These are phyloP conservation scores for Drosophila sordidula DNA, from an alignment of 2,888 invertebrate species.

Conservation along the genomic window DNA sequence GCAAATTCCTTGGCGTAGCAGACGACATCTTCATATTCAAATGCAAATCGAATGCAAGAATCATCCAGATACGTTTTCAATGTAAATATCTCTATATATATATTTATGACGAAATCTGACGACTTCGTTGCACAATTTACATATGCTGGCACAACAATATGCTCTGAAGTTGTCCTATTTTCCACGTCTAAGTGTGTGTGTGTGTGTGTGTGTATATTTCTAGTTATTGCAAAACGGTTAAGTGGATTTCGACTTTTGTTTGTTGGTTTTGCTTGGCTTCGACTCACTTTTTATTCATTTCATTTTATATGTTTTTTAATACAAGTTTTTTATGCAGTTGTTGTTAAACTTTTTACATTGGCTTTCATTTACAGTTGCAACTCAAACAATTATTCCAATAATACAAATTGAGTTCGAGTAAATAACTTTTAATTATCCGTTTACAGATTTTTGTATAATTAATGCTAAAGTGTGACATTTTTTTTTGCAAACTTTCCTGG, in stretches of 20 bases:
- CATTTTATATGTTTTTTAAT: conserved; percentile 11
- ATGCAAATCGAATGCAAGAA: conserved; percentile 37
- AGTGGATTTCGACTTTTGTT: conserved; percentile 25
- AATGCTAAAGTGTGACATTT: conserved; percentile 34
- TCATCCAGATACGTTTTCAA: conserved; percentile 9
- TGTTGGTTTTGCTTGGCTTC: conserved; percentile 36
- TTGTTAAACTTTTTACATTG: conserved; percentile 66
- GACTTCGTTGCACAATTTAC: conserved; percentile 25
- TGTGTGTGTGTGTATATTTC: conserved; percentile 5
- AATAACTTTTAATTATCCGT: conserved; percentile 40
- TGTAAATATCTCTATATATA: background rate
- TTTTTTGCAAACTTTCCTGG: conserved; percentile 23
- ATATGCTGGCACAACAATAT: conserved; percentile 17
- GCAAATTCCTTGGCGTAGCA: conserved; percentile 1
- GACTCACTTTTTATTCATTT: conserved; percentile 44
- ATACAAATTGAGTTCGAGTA: conserved; percentile 34
- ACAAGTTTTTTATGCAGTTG: conserved; percentile 13
- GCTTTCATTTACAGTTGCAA: conserved; percentile 64
- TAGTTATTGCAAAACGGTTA: conserved; percentile 21
- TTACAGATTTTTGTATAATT: conserved; percentile 35
- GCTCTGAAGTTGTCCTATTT: conserved; percentile 12
- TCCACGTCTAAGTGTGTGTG: conserved; percentile 10
- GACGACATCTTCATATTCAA: conserved; percentile 2
- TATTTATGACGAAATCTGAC: conserved; percentile 20
- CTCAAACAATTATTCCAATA: conserved; percentile 45